phyloP scores from a whole-genome alignment of 2,113 vertebrate genomes.

The Trogon surrucura region DNA sequence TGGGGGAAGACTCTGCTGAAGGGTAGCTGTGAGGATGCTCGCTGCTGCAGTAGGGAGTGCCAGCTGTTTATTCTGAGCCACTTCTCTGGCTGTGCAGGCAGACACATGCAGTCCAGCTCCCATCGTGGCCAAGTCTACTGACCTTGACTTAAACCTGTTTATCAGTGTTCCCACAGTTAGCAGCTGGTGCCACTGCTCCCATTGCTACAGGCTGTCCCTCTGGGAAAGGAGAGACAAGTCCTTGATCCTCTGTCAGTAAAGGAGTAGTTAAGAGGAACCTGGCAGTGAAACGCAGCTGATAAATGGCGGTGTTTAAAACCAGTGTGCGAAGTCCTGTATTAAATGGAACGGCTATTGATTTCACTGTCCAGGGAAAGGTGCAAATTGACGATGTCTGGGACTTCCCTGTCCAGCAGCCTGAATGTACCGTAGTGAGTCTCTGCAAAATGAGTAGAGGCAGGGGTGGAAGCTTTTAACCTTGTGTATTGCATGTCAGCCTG shows the following conservation, averaged over 20 bases:
- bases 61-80: not conserved
- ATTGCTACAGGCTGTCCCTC: not conserved
- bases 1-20: not conserved
- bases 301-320: not conserved
- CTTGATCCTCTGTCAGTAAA: not conserved
- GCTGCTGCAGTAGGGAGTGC: not conserved
- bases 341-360: not conserved
- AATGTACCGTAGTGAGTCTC: not conserved
- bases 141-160: not conserved
- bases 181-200: too few species aligned
- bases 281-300: not conserved
- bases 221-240: not conserved
- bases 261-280: not conserved
- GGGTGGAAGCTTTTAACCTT: not conserved
- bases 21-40: not conserved
- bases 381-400: not conserved
- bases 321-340: not conserved
- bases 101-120: not conserved
- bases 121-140: fast-evolving
- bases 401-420: not conserved
- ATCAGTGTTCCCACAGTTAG: not conserved
- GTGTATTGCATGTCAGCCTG: not conserved
- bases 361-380: not conserved
- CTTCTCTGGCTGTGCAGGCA: not conserved
- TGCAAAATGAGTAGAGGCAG: not conserved